These are phyloP conservation scores for Euspilapteryx auroguttella DNA, from an alignment of 2,888 invertebrate genomes.

Conservation along the genomic window DNA sequence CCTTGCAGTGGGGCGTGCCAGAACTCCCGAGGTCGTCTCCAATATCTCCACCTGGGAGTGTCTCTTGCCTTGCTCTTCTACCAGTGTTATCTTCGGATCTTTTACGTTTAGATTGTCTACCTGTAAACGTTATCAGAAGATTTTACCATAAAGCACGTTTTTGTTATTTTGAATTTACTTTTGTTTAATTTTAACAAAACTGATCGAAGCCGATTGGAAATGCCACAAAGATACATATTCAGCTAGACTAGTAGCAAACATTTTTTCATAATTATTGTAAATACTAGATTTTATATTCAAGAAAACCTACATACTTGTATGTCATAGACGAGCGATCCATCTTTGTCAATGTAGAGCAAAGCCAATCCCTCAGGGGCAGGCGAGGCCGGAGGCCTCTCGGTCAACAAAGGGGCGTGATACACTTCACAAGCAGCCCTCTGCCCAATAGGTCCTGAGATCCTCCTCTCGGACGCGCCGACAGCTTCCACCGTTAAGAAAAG, in stretches of 20 bases:
- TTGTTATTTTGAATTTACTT: no score
- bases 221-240: no score
- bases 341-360: slow-evolving; percentile 77
- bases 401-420: slow-evolving; percentile 71
- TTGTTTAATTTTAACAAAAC: no score
- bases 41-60: slow-evolving; percentile 76
- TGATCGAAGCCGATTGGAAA: no score
- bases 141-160: no score
- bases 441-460: slow-evolving; percentile 70
- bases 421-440: slow-evolving; percentile 80
- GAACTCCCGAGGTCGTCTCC: slow-evolving; percentile 69
- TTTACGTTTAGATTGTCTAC: slow-evolving; percentile 65
- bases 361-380: slow-evolving; percentile 68
- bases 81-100: slow-evolving; percentile 69
- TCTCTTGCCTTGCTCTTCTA: slow-evolving; percentile 72
- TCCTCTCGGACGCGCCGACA: slow-evolving; percentile 65
- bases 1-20: slow-evolving; percentile 77
- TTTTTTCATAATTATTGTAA: no score
- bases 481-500: slow-evolving; percentile 72
- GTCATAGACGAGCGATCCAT: slow-evolving; percentile 77
- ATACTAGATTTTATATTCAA: no score
- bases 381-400: slow-evolving; percentile 43
- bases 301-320: slow-evolving; percentile 66
- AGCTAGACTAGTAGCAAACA: no score
- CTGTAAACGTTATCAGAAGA: slow-evolving; percentile 26